Evolutionary conservation across 2,797 vertebrate species (phyloP).

Genomic region (Agapornis canus): DNA sequence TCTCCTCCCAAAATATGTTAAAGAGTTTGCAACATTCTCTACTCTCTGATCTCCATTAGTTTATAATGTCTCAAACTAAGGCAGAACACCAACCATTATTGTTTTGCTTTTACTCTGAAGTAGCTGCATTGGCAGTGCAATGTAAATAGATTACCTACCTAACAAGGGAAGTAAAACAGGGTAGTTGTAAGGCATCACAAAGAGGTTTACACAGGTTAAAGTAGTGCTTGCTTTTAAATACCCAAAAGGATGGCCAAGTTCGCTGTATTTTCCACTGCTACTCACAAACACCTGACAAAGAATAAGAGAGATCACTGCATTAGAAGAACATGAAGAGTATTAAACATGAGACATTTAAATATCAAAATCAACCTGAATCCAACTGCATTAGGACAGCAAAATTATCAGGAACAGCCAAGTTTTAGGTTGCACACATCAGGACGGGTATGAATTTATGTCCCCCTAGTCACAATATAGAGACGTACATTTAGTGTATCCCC

Average conservation of each 20-base stretch:
- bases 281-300: constrained; percentile 91
- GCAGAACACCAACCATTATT: constrained; percentile 48
- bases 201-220: constrained; percentile 97
- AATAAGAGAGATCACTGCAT: constrained; percentile 23
- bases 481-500: background rate
- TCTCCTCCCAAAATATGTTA: constrained; percentile 66
- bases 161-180: constrained; percentile 94
- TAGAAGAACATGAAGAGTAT: background rate
- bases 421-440: background rate
- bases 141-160: constrained; percentile 79
- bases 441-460: background rate
- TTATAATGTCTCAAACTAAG: constrained; percentile 58
- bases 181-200: constrained; percentile 99
- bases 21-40: constrained; percentile 70
- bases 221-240: constrained; percentile 98
- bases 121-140: background rate
- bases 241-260: constrained; percentile 92
- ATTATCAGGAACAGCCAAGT: background rate
- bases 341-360: background rate
- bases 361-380: background rate
- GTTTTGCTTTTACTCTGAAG: constrained; percentile 38
- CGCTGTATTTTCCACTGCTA: constrained; percentile 93
- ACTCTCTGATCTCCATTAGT: constrained; percentile 59
- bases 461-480: background rate
- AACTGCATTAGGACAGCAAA: background rate